Evolutionary conservation across 2,113 vertebrate genomes (phyloP).

Genomic region (Indicator indicator): DNA sequence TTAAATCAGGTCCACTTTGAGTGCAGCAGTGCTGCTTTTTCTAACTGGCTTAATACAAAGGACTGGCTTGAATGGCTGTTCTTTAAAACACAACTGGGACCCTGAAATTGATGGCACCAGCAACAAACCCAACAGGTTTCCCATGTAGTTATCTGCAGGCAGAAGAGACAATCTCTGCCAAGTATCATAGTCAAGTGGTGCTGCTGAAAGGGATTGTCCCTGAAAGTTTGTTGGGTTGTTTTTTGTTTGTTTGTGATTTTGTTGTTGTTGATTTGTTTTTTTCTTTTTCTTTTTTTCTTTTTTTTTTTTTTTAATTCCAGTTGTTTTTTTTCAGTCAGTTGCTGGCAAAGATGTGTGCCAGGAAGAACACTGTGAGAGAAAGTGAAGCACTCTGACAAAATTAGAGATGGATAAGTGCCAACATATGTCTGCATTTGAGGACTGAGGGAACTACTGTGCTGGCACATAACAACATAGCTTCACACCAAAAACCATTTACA

Average conservation of each 20-base stretch:
- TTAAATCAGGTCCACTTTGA: neutral
- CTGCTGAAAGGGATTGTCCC: neutral
- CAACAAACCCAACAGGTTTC: neutral
- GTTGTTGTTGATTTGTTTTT: too few relatives aligned
- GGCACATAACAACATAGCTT: neutral
- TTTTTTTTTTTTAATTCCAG: neutral
- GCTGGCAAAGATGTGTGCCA: slow-evolving; percentile 19
- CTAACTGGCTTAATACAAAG: neutral
- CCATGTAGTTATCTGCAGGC: neutral
- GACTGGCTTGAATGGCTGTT: neutral
- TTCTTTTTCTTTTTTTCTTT: neutral
- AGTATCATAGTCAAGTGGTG: neutral
- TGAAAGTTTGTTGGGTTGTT: neutral
- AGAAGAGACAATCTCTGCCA: slow-evolving; percentile 35
- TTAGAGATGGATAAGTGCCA: slow-evolving; percentile 19
- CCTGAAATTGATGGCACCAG: neutral
- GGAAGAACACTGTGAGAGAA: slow-evolving; percentile 21
- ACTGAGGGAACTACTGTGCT: slow-evolving; percentile 17
- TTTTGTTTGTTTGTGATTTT: neutral
- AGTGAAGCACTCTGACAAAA: slow-evolving; percentile 37
- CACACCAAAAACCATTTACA: neutral
- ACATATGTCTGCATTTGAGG: slow-evolving; percentile 22
- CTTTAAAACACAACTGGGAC: neutral
- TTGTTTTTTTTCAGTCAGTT: neutral
- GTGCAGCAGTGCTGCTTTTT: neutral